Base-by-base conservation (phyloP, 2,888 invertebrate genomes). In the Noctua pronuba region DNA sequence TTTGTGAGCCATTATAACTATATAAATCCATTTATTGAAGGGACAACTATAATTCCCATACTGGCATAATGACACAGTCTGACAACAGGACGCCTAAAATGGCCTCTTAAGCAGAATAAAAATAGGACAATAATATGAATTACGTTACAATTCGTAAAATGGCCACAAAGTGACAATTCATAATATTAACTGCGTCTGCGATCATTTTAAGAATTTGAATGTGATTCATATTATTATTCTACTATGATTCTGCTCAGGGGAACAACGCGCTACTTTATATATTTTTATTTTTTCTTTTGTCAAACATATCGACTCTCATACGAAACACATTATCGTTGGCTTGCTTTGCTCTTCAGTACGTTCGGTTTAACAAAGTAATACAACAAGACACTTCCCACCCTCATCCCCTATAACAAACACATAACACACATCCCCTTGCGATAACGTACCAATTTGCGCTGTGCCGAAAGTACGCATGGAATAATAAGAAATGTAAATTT, bases 381-480 rank as follows among this genome's bases (percentile, higher is more conserved):
- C 82, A 89, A 91, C 83, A 89, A 90, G 91, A 92, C 90, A 92
- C 86, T 24, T 55, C 65, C 41, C 60, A 72, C 77, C 74, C 73
- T 67, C 41, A 72, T 76, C 76, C 80, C 80, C 77, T 77, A 52
- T 77, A 46, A 79, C 52, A 49, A 60, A 86, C 75, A 85, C 62
- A 77, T 72, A 84, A 78, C 75, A 83, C 74, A 80, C 82, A 84
- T 85, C 82, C 86, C 85, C 83, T 83, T 86, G 77, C 77, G 49
- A 72, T 75, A 88, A 96, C 96, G 93, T 96, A 96, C 96, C 96
- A 92, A 96, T 96, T 96, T 96, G 96, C 91, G 96, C 96, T 96
- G 96, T 94, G 94, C 91, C 92, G 91, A 90, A 89, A 89, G 94
- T 89, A 90, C 91, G 95, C 95, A 95, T 95, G 95, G 91, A 95